phyloP scores from a whole-genome alignment of 2,113 vertebrate species.

The Oncorhynchus clarkii region DNA sequence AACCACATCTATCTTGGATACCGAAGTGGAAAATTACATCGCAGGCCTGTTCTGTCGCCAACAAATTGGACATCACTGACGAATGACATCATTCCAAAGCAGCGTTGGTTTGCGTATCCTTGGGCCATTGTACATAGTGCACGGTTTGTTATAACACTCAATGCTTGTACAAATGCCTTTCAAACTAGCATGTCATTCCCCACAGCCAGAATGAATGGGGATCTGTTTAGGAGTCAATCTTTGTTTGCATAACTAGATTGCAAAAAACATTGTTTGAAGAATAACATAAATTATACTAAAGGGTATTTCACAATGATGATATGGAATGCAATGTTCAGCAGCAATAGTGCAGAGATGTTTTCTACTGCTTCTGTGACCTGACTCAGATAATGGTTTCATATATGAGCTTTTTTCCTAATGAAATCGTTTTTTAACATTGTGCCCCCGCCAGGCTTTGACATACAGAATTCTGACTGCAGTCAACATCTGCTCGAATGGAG shows the following conservation, averaged over 20 bases:
- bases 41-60: neutral
- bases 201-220: slow-evolving; percentile 31
- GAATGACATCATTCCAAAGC: slow-evolving; percentile 24
- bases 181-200: neutral
- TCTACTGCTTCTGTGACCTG: neutral
- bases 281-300: neutral
- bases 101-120: slow-evolving; percentile 8
- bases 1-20: slow-evolving; percentile 17
- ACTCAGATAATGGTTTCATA: neutral
- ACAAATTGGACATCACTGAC: slow-evolving; percentile 27
- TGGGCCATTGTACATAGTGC: neutral
- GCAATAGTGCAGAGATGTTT: no score
- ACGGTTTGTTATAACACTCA: slow-evolving; percentile 6
- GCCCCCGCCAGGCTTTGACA: neutral
- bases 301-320: neutral
- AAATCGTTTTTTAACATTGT: slow-evolving; percentile 5
- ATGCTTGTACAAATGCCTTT: neutral
- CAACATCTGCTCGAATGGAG: neutral
- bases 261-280: neutral
- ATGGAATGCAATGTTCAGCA: no score
- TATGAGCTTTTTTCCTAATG: neutral
- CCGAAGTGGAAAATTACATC: slow-evolving; percentile 29
- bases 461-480: slow-evolving; percentile 10
- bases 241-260: neutral
- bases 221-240: slow-evolving; percentile 7